Conservation (phyloP, 2,113 vertebrate species). For the Pygoscelis adeliae region DNA sequence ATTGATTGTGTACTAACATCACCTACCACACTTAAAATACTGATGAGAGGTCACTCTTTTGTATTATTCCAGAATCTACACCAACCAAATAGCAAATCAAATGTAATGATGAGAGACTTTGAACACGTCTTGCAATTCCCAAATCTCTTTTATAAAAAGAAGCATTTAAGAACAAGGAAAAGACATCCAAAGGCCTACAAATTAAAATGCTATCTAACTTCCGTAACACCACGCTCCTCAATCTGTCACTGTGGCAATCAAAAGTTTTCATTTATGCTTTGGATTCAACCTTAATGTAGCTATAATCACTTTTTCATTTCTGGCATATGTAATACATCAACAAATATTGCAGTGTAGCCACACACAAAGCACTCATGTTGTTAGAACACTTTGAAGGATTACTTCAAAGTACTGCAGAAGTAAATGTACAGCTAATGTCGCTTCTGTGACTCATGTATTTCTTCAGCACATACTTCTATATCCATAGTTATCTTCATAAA, state of each 20-base stretch:
- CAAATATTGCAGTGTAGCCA: neutral
- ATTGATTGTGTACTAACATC: neutral
- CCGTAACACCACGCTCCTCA: neutral
- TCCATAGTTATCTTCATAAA: neutral
- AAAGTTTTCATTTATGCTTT: neutral
- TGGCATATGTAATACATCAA: neutral
- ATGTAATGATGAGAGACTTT: neutral
- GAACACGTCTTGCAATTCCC: neutral
- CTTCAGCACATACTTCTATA: neutral
- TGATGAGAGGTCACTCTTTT: neutral
- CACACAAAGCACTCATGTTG: neutral
- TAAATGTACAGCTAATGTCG: neutral
- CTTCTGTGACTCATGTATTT: neutral
- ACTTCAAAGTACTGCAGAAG: neutral
- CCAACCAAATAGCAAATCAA: neutral
- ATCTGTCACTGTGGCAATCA: neutral
- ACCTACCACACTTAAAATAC: neutral
- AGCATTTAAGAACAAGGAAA: neutral
- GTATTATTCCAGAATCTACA: neutral
- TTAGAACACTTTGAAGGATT: neutral
- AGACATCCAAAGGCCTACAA: neutral
- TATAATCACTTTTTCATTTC: neutral
- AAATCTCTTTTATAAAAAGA: neutral
- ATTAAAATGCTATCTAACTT: neutral
- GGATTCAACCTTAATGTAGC: neutral